phyloP scores from a whole-genome alignment of 2,113 vertebrate species.

The Macquaria ambigua region DNA sequence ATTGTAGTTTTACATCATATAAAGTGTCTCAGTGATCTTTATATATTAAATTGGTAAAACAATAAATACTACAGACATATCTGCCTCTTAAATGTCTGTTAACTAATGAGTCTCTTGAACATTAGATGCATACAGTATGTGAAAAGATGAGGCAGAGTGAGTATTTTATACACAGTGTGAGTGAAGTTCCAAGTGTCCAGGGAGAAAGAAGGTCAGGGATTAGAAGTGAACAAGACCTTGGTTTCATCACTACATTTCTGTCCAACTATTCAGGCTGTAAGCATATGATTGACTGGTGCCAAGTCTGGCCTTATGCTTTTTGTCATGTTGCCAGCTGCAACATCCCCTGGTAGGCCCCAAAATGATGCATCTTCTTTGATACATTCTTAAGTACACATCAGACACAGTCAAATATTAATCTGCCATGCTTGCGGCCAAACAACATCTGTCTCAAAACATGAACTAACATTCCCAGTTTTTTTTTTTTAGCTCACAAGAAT shows the following conservation, averaged over 20 bases:
- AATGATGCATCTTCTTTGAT: slow-evolving; percentile 79
- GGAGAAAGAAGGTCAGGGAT: slow-evolving; percentile 74
- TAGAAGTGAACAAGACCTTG: slow-evolving; percentile 68
- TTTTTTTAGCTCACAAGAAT: slow-evolving; percentile 56
- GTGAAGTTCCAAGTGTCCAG: slow-evolving; percentile 45
- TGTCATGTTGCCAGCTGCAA: slow-evolving; percentile 66
- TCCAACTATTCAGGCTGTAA: slow-evolving; percentile 57
- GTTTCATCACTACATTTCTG: slow-evolving; percentile 62
- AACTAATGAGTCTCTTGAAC: background rate
- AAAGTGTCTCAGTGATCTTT: background rate
- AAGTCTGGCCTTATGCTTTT: slow-evolving; percentile 71
- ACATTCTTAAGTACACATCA: slow-evolving; percentile 83
- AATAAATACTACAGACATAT: background rate
- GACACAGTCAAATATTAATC: slow-evolving; percentile 81
- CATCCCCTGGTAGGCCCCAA: slow-evolving; percentile 67
- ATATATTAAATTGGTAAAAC: background rate
- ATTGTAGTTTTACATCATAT: background rate
- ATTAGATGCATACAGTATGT: background rate
- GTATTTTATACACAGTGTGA: slow-evolving; percentile 31
- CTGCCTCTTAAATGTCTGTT: background rate
- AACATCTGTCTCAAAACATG: slow-evolving; percentile 79
- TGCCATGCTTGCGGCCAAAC: slow-evolving; percentile 72
- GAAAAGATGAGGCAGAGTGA: slow-evolving; percentile 7
- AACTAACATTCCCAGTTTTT: slow-evolving; percentile 70
- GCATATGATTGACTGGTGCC: slow-evolving; percentile 64